Conservation (phyloP, 2,113 vertebrate genomes). For the Hyaena hyaena region DNA sequence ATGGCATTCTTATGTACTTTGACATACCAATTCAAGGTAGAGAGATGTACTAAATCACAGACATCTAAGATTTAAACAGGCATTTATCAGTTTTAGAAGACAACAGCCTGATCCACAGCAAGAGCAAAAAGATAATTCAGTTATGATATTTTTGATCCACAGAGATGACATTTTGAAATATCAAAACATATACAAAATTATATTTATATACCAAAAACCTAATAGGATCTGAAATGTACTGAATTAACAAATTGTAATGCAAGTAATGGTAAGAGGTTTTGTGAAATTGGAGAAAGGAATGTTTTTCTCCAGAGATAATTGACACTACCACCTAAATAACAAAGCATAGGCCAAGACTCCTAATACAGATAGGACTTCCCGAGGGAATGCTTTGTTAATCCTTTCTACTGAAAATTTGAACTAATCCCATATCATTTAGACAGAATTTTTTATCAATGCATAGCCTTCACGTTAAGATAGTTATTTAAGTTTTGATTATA, state of each 20-base stretch:
- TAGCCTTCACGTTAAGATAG: background rate
- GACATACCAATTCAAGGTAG: background rate
- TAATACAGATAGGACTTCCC: background rate
- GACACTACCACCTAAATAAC: background rate
- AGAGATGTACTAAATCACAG: background rate
- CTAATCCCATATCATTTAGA: background rate
- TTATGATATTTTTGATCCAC: background rate
- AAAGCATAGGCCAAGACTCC: background rate
- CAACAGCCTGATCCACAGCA: background rate
- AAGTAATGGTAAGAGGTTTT: background rate
- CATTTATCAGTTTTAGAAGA: conserved; percentile 6
- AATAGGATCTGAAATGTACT: conserved; percentile 17
- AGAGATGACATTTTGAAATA: background rate
- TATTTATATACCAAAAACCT: background rate
- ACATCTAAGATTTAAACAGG: background rate
- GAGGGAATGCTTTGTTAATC: background rate
- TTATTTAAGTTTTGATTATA: background rate
- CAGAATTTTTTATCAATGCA: background rate
- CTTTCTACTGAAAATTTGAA: background rate
- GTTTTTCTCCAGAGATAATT: background rate
- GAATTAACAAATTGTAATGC: background rate
- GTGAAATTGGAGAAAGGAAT: background rate
- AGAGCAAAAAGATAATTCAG: background rate
- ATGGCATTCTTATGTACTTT: background rate
- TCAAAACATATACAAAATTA: background rate